These are phyloP conservation scores for Pitta sordida DNA, from an alignment of 2,113 vertebrate genomes.

Conservation along the genomic window DNA sequence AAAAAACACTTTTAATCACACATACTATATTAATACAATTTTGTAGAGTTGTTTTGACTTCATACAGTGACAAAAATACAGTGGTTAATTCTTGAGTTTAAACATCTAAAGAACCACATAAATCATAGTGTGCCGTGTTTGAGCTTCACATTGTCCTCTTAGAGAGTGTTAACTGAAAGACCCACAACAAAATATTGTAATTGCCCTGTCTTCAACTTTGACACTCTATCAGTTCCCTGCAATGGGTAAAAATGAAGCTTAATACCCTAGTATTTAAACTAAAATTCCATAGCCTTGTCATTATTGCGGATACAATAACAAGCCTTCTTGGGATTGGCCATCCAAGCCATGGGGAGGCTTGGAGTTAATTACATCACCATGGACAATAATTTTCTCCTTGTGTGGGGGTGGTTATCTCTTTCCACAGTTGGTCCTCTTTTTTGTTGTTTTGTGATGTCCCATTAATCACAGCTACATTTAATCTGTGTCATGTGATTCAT, in stretches of 20 bases:
- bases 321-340: constrained; percentile 24
- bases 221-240: constrained; percentile 44
- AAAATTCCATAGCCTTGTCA: constrained; percentile 33
- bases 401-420: constrained; percentile 84
- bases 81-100: neutral
- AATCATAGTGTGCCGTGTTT: neutral
- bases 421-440: constrained; percentile 83
- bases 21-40: neutral
- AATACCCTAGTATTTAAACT: constrained; percentile 58
- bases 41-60: neutral
- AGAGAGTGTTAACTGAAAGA: constrained; percentile 1
- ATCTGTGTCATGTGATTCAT: constrained; percentile 85
- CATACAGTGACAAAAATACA: neutral
- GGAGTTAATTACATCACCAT: constrained; percentile 86
- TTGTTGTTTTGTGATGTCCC: constrained; percentile 75
- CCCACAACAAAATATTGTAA: constrained; percentile 33
- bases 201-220: constrained; percentile 47
- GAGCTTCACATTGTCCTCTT: neutral
- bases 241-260: constrained; percentile 47
- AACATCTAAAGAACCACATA: constrained; percentile 44
- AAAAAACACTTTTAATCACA: neutral
- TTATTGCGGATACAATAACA: constrained; percentile 67
- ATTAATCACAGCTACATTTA: constrained; percentile 90
- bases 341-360: constrained; percentile 33
- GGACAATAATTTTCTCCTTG: constrained; percentile 83